These are phyloP conservation scores for Megalurothrips usitatus DNA, from an alignment of 2,888 invertebrate species.

Conservation along the genomic window DNA sequence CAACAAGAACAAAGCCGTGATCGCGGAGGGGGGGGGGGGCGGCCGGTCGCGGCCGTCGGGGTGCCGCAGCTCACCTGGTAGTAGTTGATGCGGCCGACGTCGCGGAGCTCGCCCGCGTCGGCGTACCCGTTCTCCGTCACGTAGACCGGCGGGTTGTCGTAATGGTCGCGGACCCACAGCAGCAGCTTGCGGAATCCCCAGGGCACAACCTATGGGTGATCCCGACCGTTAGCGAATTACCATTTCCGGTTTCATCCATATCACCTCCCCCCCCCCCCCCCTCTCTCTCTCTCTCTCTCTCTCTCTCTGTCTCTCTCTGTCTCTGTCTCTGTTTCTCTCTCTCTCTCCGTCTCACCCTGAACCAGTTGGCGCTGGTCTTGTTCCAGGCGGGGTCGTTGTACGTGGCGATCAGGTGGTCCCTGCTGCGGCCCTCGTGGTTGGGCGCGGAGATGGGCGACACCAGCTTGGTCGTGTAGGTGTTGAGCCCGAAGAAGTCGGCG, in stretches of 20 bases:
- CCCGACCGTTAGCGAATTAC: background rate
- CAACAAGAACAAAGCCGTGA: background rate
- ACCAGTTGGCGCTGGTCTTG: slow-evolving; percentile 50
- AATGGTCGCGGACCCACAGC: slow-evolving; percentile 54
- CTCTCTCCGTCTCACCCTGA: slow-evolving; percentile 47
- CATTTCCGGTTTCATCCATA: too few species aligned
- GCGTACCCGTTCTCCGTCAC: slow-evolving; percentile 59
- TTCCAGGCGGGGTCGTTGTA: slow-evolving; percentile 46
- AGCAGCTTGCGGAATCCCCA: slow-evolving; percentile 58
- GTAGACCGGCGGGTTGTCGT: slow-evolving; percentile 55
- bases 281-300: too few species aligned
- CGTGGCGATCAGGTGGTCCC: slow-evolving; percentile 30
- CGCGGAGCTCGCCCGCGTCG: slow-evolving; percentile 41
- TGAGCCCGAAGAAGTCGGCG: slow-evolving; percentile 68
- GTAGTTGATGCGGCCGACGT: slow-evolving; percentile 51
- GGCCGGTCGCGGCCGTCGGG: too few species aligned
- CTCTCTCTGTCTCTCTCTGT: too few species aligned
- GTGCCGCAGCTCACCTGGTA: slow-evolving; percentile 41
- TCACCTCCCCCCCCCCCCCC: too few species aligned
- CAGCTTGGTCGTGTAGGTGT: slow-evolving; percentile 63
- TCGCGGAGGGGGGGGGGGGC: too few species aligned
- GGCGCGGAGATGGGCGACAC: slow-evolving; percentile 38
- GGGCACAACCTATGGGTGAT: slow-evolving; percentile 53
- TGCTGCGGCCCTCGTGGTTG: slow-evolving; percentile 43
- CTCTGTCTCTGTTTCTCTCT: too few species aligned